Evolutionary conservation across 2,113 vertebrate species (phyloP), one percentile per base, ranked within the genome.

Genomic region (Microcebus lehilahytsara): DNA sequence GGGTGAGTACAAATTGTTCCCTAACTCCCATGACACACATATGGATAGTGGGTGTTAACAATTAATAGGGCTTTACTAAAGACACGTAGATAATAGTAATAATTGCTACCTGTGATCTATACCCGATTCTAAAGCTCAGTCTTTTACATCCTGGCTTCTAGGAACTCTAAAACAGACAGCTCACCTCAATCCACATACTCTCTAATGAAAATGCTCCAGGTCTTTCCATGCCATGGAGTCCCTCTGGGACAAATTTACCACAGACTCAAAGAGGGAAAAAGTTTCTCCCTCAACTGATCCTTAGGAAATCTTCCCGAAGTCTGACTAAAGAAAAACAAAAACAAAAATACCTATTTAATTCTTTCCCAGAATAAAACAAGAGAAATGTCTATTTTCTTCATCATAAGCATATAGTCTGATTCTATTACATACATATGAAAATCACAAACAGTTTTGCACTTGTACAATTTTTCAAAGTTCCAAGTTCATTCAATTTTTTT

Each of bases 401-500:
- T 56, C 19, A 40, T 2, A 84, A 79, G 22, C 6, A 9, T 56
- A 71, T 34, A 20, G 14, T 69, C 40, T 83, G 13, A 78, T 62
- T 81, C 3, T 53, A 3, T n/a, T 53, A 67, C 1, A 49, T 1
- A 49, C 9, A 71, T 2, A 46, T 62, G 22, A 81, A 89, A 74
- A 66, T 53, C 27, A 66, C 6, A 60, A 71, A 75, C 40, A 16
- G 1, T 81, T 92, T 62, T 80, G 1, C 14, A 32, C 6, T 74
- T 75, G 4, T 14, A 72, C 13, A 34, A 62, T 19, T 86, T 95
- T 93, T 85, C 37, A 71, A 95, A 80, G n/a, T 60, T 87, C 5
- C 56, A 94, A 85, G 0, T 83, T 62, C 14, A 91, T 81, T 88
- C 25, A 69, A n/a, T 67, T 16, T 87, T 1, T 75, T 67, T 32